A percentile compares a stretch with the other conserved stretches of the same genome.
phyloP scores from a whole-genome alignment of 2,797 vertebrate species.

The Darevskia nairensis region DNA sequence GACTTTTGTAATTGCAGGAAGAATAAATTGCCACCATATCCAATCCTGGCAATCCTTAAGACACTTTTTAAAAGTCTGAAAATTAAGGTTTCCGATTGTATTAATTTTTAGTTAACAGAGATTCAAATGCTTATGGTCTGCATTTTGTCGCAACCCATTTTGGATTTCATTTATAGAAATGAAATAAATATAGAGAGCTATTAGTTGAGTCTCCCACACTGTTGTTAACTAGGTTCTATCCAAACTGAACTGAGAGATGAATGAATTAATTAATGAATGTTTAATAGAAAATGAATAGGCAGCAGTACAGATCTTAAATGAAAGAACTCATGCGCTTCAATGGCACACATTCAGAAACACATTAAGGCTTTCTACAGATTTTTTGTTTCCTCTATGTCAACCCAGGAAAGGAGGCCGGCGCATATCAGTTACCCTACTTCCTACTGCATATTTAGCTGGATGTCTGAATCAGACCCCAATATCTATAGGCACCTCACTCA shows the following conservation, averaged over 20 bases:
- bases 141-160: neutral
- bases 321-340: too few relatives aligned
- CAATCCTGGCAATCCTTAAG: slow-evolving; percentile 57
- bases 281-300: neutral
- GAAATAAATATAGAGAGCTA: accelerated
- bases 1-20: slow-evolving; percentile 61
- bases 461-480: neutral
- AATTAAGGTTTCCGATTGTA: slow-evolving; percentile 42
- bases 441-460: neutral
- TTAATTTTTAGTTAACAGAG: slow-evolving; percentile 2
- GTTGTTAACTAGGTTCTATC: neutral
- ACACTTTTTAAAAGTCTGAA: slow-evolving; percentile 44
- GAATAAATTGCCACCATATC: slow-evolving; percentile 59
- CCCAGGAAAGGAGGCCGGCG: neutral
- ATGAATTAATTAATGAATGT: neutral
- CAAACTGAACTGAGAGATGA: neutral
- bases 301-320: neutral
- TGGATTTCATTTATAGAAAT: neutral
- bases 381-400: neutral
- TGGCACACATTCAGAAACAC: neutral
- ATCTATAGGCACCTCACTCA: neutral
- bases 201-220: neutral
- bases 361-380: neutral
- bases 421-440: neutral
- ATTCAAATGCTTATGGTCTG: neutral